Percentiles rank a stretch among this genome's conserved stretches.
These are phyloP conservation scores for Drosophila parabipectinata DNA, from an alignment of 1,140 invertebrate genomes.

Conservation along the genomic window DNA sequence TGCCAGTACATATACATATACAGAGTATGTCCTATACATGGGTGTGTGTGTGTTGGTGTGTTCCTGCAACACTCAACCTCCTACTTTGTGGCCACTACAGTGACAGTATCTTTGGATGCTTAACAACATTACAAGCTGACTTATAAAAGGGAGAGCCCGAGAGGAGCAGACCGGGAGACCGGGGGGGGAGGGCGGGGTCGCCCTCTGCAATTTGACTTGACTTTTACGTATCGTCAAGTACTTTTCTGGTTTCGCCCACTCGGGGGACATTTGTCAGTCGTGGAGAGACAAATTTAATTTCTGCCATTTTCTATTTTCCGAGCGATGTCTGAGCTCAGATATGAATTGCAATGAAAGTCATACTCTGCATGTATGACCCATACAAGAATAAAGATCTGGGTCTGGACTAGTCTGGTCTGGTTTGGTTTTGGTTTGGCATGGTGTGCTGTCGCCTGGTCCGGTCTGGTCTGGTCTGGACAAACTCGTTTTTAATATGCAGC, in stretches of 20 bases:
- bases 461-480: constrained; percentile 21
- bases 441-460: constrained; percentile 13
- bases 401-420: constrained; percentile 7
- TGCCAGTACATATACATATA: not conserved
- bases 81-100: constrained; percentile 66
- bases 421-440: constrained; percentile 9
- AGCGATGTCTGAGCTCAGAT: constrained; percentile 70
- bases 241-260: constrained; percentile 81
- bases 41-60: constrained; percentile 14
- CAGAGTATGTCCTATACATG: not conserved
- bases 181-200: not conserved
- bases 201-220: constrained; percentile 77
- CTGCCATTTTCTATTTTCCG: constrained; percentile 66
- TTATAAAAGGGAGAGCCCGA: constrained; percentile 52
- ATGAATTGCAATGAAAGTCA: constrained; percentile 81
- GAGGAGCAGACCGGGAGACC: too few relatives aligned
- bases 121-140: constrained; percentile 83
- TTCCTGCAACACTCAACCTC: constrained; percentile 1
- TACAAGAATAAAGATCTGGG: constrained; percentile 21
- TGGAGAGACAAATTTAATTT: constrained; percentile 83
- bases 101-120: constrained; percentile 82
- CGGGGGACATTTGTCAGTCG: constrained; percentile 83
- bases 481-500: constrained; percentile 75
- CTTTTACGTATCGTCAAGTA: constrained; percentile 83
- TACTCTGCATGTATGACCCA: constrained; percentile 31